These are phyloP conservation scores for Drosophila funebris DNA, from an alignment of 1,140 invertebrate genomes.

Conservation along the genomic window DNA sequence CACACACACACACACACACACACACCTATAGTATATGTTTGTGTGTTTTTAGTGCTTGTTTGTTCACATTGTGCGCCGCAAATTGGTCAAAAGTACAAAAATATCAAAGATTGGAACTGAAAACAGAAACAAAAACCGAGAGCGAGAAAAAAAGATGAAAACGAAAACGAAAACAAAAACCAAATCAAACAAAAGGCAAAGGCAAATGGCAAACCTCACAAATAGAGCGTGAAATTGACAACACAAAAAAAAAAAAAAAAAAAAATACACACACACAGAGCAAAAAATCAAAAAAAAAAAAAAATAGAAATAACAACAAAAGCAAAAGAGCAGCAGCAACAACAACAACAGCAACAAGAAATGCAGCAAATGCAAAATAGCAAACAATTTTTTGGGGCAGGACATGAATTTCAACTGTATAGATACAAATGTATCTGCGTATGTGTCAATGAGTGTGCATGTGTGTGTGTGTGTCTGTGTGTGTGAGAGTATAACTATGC, in stretches of 20 bases:
- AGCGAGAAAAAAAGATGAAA: slow-evolving; percentile 9
- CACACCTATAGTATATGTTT: slow-evolving; percentile 3
- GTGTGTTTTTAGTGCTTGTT: slow-evolving; percentile 48
- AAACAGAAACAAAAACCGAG: slow-evolving; percentile 41
- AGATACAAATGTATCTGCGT: slow-evolving; percentile 30
- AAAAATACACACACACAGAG: slow-evolving; percentile 6
- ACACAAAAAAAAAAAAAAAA: slow-evolving; percentile 49
- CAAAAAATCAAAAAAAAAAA: slow-evolving; percentile 35
- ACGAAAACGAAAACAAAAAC: slow-evolving; percentile 17
- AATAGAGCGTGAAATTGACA: slow-evolving; percentile 81
- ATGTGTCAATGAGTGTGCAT: not conserved
- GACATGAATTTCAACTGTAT: slow-evolving; percentile 30
- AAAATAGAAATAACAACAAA: slow-evolving; percentile 11
- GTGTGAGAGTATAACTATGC: slow-evolving; percentile 2
- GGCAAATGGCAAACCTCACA: slow-evolving; percentile 78
- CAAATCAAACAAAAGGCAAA: slow-evolving; percentile 55
- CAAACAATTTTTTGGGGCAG: slow-evolving; percentile 38
- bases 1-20: slow-evolving; percentile 26
- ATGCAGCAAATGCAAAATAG: slow-evolving; percentile 53
- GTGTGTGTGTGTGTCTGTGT: slow-evolving; percentile 19
- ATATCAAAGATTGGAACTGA: slow-evolving; percentile 67
- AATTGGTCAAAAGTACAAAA: slow-evolving; percentile 82
- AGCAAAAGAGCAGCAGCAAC: slow-evolving; percentile 16
- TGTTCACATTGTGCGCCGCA: slow-evolving; percentile 77
- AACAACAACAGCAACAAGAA: slow-evolving; percentile 11